phyloP scores from a whole-genome alignment of 2,888 invertebrate genomes.

The Conomelus anceps region DNA sequence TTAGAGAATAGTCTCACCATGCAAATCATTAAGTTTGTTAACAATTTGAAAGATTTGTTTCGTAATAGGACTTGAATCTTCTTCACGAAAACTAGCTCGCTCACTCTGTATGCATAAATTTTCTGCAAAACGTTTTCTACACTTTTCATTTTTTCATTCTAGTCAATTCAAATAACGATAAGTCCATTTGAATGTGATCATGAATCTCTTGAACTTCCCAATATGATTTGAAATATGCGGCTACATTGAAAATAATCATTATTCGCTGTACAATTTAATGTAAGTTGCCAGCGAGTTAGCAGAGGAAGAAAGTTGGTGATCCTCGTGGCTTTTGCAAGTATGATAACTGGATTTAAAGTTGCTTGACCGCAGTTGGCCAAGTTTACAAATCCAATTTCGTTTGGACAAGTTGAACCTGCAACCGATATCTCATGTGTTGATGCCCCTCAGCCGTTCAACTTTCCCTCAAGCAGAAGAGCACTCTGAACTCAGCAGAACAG shows the following conservation, averaged over 20 bases:
- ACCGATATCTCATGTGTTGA: neutral
- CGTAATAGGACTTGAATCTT: too few species aligned
- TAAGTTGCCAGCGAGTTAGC: neutral
- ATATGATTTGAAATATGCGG: too few species aligned
- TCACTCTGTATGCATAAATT: too few species aligned
- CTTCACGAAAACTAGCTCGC: too few species aligned
- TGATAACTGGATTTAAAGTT: neutral
- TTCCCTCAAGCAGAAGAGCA: neutral
- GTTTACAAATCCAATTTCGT: neutral
- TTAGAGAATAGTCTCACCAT: too few species aligned
- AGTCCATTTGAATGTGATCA: too few species aligned
- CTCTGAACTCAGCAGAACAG: neutral
- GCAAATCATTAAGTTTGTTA: too few species aligned
- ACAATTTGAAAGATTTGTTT: too few species aligned
- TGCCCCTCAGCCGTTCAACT: neutral
- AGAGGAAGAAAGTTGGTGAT: neutral
- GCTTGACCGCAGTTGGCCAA: neutral
- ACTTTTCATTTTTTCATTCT: too few species aligned
- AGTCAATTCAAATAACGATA: too few species aligned
- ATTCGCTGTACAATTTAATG: neutral
- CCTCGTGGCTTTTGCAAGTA: neutral
- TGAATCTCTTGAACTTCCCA: too few species aligned
- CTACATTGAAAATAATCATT: neutral
- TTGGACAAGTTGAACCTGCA: neutral
- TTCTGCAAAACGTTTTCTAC: too few species aligned